Evolutionary conservation across 2,888 invertebrate species (phyloP), one percentile per base, ranked within the genome.

Genomic region (Drosophila neonasuta): DNA sequence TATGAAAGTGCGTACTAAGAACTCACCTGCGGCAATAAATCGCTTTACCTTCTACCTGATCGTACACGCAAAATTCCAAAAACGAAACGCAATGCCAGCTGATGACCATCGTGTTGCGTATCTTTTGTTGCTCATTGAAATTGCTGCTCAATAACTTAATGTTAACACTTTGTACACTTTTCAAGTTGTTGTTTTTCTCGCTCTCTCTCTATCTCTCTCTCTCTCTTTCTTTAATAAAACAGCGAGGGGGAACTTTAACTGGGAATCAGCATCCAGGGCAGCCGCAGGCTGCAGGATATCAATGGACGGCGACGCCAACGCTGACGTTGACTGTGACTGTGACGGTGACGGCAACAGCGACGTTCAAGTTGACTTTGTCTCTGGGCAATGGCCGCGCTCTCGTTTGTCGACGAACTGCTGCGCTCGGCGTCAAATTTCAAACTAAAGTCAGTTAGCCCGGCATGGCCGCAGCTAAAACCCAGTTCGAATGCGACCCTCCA

Each of bases 341-440:
- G 68, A 17, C 63, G 17, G 45, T 51, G 62, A 55, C 57, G 9
- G 34, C 49, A 59, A 45, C 62, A 57, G 15, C 48, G 29, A 62
- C 62, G 46, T 48, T n/a, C 20, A 20, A 20, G 52, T 15, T 46
- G 36, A 29, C 56, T 45, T 20, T 42, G 45, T 39, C 68, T 60
- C 13, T 63, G 72, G 59, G 59, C 77, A 63, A 72, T 79, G 67
- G 82, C 77, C 74, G 75, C 77, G 72, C 72, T 73, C 71, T 75
- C 71, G 75, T 60, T 68, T 70, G 24, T 65, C 52, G 57, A 73
- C 79, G 76, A 64, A 78, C 80, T 78, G 80, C 75, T 77, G 72
- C 68, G 73, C 75, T 88, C 88, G 76, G 79, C 79, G 73, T 86
- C 80, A 77, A 88, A 86, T 79, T 79, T 79, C 77, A 75, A 79